Base-by-base conservation (phyloP, 1,140 invertebrate species). In the Drosophila suzukii region DNA sequence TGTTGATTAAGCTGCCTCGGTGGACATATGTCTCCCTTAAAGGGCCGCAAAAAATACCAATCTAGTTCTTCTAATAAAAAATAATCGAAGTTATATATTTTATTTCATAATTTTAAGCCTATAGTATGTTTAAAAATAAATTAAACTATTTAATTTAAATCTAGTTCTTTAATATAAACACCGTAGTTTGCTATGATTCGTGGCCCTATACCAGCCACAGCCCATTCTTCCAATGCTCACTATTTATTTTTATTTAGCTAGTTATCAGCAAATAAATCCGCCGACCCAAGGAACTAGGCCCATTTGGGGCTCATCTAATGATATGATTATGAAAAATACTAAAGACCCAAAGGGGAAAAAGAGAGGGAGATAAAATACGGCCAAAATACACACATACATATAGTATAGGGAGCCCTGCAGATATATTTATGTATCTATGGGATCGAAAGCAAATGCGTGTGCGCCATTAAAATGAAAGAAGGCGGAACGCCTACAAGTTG, bases 401-500 rank as follows among this genome's bases (percentile, higher is more conserved):
- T 43, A 43, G 20, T 11, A 11, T 24, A 20, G 30, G 43, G 41
- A 56, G 39, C 44, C 57, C 47, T 47, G 58, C 78, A 75, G 72
- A 60, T 75, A 56, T 49, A 65, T 59, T 59, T 66, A 56, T 80
- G 73, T 84, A 88, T 83, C 80, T 89, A 73, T 77, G 51, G 77
- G 66, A 89, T 89, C 85, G 80, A 89, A 89, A 89, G 76, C 65
- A 89, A 89, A 89, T 89, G 84, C 84, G 77, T 89, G 80, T 81
- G 77, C 73, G 84, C 84, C 84, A 89, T 89, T 89, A 89, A 89
- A 89, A 84, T 78, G 80, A 89, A 89, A 89, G 77, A 89, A 89
- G 65, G 80, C 84, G 84, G 66, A 89, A 89, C 84, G 80, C 84
- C 83, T 88, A 79, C 83, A 76, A 80, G 56, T 63, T 65, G 73